Evolutionary conservation across 1,140 invertebrate species (phyloP).

Genomic region (Popillia japonica): DNA sequence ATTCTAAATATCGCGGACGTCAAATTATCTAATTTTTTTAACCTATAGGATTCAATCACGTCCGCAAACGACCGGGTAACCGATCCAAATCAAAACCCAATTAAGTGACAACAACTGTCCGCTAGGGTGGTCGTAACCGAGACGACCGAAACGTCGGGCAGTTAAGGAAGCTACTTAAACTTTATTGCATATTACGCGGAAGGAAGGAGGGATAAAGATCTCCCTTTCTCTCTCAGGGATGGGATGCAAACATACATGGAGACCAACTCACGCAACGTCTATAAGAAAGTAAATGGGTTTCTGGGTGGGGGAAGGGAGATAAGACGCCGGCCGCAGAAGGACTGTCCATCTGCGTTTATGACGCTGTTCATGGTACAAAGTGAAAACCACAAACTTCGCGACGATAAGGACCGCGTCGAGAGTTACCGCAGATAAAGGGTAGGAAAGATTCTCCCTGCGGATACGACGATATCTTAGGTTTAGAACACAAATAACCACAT

Average conservation of each 20-base stretch:
- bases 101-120: constrained; percentile 10
- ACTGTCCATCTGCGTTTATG: constrained; percentile 30
- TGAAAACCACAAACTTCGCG: not conserved
- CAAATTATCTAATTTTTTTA: too few relatives aligned
- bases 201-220: not conserved
- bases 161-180: not conserved
- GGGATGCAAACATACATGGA: too few relatives aligned
- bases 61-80: not conserved
- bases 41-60: not conserved
- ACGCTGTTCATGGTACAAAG: not conserved
- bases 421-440: too few relatives aligned
- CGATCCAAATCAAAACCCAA: not conserved
- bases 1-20: too few relatives aligned
- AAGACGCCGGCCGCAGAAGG: constrained; percentile 4
- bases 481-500: not conserved
- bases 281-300: too few relatives aligned
- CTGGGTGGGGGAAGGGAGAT: not conserved
- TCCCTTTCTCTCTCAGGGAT: not conserved
- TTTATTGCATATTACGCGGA: not conserved
- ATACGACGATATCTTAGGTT: too few relatives aligned
- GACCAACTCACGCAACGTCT: too few relatives aligned
- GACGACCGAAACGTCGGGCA: not conserved
- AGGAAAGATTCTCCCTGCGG: not conserved
- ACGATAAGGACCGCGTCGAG: not conserved
- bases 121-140: not conserved